A percentile compares a stretch with the other conserved stretches of the same genome.
Conservation (phyloP, 2,113 vertebrate species). For the Cromileptes altivelis region DNA sequence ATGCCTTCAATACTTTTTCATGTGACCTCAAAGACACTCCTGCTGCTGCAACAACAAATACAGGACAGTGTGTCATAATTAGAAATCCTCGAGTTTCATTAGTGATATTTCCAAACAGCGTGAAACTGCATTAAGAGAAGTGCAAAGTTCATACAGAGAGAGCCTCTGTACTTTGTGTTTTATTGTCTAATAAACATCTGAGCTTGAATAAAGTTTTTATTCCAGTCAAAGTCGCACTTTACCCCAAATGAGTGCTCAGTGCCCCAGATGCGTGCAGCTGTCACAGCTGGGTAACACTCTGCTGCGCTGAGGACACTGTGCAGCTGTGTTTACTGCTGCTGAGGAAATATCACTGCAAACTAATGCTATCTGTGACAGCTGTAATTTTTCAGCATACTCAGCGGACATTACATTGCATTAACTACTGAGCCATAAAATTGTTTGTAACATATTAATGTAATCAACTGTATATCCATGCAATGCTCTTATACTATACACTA, state of each 20-base stretch:
- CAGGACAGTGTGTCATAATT: not conserved
- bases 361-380: slow-evolving; percentile 10
- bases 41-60: not conserved
- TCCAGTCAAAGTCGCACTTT: not conserved
- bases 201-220: not conserved
- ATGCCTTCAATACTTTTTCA: not conserved
- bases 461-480: not conserved
- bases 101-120: not conserved
- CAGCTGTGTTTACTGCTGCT: slow-evolving; percentile 34
- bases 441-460: not conserved
- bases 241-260: no score
- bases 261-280: slow-evolving; percentile 49
- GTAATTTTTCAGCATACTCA: not conserved
- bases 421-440: not conserved
- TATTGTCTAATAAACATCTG: slow-evolving; percentile 7
- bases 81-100: not conserved
- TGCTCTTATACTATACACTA: no score
- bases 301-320: not conserved
- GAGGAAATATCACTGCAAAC: slow-evolving; percentile 18
- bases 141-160: not conserved
- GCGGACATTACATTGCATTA: not conserved
- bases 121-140: not conserved
- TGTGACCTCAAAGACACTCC: slow-evolving; percentile 6
- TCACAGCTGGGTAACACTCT: slow-evolving; percentile 31
- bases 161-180: not conserved